Conservation (phyloP, 2,113 vertebrate genomes). For the Irena cyanogastra region DNA sequence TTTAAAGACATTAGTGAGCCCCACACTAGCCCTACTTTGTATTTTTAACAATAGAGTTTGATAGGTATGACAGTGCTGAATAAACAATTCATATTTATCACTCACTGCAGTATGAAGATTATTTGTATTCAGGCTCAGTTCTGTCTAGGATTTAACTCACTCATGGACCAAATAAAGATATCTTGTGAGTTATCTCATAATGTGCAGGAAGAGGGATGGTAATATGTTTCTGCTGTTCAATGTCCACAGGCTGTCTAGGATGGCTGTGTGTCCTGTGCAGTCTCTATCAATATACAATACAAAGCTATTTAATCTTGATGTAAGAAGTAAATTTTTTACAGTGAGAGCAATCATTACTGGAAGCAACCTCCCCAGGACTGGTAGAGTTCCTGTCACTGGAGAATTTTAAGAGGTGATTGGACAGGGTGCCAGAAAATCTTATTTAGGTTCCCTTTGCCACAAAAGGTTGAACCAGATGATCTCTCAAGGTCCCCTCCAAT, state of each 20-base stretch:
- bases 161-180: constrained; percentile 50
- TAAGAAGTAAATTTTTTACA: background rate
- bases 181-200: constrained; percentile 51
- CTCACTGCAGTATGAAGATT: constrained; percentile 17
- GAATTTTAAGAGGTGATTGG: background rate
- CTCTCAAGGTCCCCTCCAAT: background rate
- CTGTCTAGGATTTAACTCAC: constrained; percentile 45
- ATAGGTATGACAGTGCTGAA: constrained; percentile 2
- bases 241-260: background rate
- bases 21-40: constrained; percentile 1
- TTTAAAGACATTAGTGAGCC: constrained; percentile 13
- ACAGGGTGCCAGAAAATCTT: background rate
- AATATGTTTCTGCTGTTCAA: constrained; percentile 12
- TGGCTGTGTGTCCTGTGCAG: background rate
- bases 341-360: background rate
- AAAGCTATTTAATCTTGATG: background rate
- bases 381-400: background rate
- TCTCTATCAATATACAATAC: background rate
- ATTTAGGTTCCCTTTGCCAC: background rate
- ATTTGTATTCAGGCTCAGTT: constrained; percentile 53
- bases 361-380: background rate
- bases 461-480: background rate
- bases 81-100: constrained; percentile 48
- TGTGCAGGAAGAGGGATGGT: constrained; percentile 8
- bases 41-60: constrained; percentile 49